These are phyloP conservation scores for Labrus mixtus DNA, from an alignment of 2,113 vertebrate species.

Conservation along the genomic window DNA sequence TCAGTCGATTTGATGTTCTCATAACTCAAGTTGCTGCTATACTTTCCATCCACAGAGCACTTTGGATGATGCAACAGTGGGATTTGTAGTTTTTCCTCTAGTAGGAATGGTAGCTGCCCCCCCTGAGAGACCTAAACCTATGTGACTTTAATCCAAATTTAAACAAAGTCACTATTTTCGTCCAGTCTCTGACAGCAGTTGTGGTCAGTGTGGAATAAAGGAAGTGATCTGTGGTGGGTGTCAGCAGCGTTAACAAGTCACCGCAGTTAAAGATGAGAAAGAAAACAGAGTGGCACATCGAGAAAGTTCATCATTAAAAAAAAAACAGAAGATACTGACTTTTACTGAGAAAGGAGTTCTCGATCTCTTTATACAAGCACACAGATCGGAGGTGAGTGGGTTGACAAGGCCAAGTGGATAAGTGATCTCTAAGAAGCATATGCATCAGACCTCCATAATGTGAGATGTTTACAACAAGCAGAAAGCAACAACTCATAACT, in stretches of 20 bases:
- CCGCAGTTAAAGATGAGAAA: constrained; percentile 1
- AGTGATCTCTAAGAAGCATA: constrained; percentile 17
- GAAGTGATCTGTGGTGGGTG: constrained; percentile 1
- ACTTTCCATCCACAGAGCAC: too few species aligned
- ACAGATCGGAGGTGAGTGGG: not conserved
- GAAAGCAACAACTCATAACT: not conserved
- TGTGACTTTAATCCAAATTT: not conserved
- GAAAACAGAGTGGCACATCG: not conserved
- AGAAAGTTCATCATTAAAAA: constrained; percentile 20
- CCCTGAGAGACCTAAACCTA: not conserved
- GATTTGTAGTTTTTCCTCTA: too few species aligned
- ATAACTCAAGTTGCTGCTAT: too few species aligned
- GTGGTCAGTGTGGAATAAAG: constrained; percentile 12
- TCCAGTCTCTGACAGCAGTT: not conserved
- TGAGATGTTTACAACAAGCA: constrained; percentile 1
- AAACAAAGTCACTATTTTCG: not conserved
- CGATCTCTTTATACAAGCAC: not conserved
- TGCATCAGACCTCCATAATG: not conserved
- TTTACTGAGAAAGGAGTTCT: not conserved
- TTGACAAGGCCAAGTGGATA: constrained; percentile 3
- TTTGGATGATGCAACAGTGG: too few species aligned
- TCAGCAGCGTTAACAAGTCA: constrained; percentile 12
- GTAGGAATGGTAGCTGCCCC: not conserved
- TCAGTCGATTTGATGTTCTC: too few species aligned
- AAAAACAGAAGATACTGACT: not conserved